These are phyloP conservation scores for Hemicordylus capensis DNA, from an alignment of 2,113 vertebrate genomes.

Conservation along the genomic window DNA sequence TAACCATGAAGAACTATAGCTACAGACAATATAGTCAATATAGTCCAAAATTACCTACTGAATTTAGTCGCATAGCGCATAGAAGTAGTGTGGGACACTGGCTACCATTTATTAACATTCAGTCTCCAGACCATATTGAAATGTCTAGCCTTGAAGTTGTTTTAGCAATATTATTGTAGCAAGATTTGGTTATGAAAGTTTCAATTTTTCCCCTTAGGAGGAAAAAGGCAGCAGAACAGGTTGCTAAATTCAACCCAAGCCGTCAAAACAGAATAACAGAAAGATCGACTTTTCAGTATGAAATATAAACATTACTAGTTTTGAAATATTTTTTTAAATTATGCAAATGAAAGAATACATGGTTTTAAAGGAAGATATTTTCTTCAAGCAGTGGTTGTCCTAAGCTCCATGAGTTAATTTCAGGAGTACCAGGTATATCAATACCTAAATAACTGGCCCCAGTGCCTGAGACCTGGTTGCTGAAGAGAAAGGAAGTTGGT, in stretches of 20 bases:
- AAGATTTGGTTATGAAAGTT: constrained; percentile 49
- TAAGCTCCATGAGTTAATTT: too few relatives aligned
- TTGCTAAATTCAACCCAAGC: constrained; percentile 12
- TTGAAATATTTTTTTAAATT: constrained; percentile 21
- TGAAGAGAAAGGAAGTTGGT: too few relatives aligned
- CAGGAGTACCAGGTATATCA: too few relatives aligned
- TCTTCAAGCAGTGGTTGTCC: background rate
- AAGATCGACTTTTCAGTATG: constrained; percentile 2
- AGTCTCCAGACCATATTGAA: constrained; percentile 58
- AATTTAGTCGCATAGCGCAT: constrained; percentile 48
- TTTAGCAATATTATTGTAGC: constrained; percentile 69
- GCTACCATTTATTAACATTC: constrained; percentile 61
- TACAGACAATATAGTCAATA: constrained; percentile 45
- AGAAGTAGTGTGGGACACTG: constrained; percentile 55
- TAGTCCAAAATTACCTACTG: constrained; percentile 65
- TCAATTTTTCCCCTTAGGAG: constrained; percentile 36
- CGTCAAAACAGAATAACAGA: constrained; percentile 14
- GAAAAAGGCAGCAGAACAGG: constrained; percentile 33
- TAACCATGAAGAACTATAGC: constrained; percentile 68
- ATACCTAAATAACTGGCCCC: too few relatives aligned
- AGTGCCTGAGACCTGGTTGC: too few relatives aligned
- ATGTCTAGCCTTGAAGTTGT: constrained; percentile 65
- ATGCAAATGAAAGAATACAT: background rate
- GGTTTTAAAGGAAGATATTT: background rate
- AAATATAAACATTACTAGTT: constrained; percentile 34